Conservation (phyloP, 2,113 vertebrate species). For the Calcarius ornatus region DNA sequence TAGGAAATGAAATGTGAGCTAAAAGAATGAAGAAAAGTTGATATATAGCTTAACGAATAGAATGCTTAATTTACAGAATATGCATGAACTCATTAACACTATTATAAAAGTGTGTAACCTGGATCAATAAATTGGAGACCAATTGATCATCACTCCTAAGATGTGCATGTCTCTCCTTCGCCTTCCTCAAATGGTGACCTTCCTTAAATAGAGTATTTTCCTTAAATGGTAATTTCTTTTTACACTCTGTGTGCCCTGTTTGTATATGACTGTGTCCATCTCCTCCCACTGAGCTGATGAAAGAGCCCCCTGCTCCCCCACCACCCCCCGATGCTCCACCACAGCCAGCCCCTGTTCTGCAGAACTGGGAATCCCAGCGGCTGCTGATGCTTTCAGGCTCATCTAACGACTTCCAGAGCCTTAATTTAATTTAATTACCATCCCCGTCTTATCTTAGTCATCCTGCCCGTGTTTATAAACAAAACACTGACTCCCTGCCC, state of each 20-base stretch:
- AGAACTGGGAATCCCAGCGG: neutral
- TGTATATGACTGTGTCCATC: neutral
- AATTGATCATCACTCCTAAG: too few relatives aligned
- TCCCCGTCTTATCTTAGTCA: slow-evolving; percentile 63
- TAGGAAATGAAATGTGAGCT: too few relatives aligned
- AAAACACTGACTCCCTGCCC: slow-evolving; percentile 55
- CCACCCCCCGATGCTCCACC: neutral
- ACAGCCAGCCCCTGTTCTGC: neutral
- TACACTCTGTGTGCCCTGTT: neutral
- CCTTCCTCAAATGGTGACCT: too few relatives aligned
- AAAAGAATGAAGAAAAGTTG: too few relatives aligned
- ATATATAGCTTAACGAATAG: too few relatives aligned
- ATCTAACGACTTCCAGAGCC: slow-evolving; percentile 56
- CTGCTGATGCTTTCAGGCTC: slow-evolving; percentile 24
- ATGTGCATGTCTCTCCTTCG: too few relatives aligned
- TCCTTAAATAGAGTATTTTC: too few relatives aligned
- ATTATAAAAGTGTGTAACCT: too few relatives aligned
- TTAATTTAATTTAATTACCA: slow-evolving; percentile 73
- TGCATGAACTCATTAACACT: too few relatives aligned
- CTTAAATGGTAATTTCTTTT: too few relatives aligned
- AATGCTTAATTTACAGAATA: too few relatives aligned
- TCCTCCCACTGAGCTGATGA: neutral
- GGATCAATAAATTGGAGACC: too few relatives aligned
- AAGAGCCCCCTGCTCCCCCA: neutral
- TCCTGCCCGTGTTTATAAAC: slow-evolving; percentile 68